Base-by-base conservation (phyloP, 2,113 vertebrate genomes). In the Thinocorus orbignyianus region DNA sequence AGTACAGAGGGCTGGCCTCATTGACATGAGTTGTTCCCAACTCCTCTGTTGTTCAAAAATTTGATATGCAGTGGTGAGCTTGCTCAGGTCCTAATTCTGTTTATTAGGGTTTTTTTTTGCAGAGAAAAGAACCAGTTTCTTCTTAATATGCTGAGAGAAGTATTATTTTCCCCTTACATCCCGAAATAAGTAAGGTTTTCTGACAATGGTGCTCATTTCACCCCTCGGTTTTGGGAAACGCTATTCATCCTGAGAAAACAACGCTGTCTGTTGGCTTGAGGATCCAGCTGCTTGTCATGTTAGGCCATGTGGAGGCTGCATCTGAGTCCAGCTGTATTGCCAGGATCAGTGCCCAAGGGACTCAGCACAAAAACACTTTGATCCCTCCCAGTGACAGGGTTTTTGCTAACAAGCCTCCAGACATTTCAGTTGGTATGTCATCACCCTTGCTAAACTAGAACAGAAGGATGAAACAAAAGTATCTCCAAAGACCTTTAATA, bases 341-440 rank as follows among this genome's bases (percentile, higher is more conserved):
- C 55, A 95, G 96, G 97, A 97, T 97, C 96, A 91, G 91, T 94
- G 97, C 97, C 97, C 96, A 88, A 73, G 97, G 96, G 97, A 98
- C 96, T 82, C 88, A 55, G 88, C 93, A 96, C 95, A 97, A 90
- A 97, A 97, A 46, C 77, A 96, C 95, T 98, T 94, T 98, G 97
- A 98, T 98, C 96, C 97, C 97, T 97, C 95, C 91, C 62, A 82
- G 95, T 94, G 97, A 98, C 98, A 97, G 92, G 83, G 96, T 90
- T 97, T 98, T 97, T 97, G 97, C 98, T 98, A 98, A 98, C 97
- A 98, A 98, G 98, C 96, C 97, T 98, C 97, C 96, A 97, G 98
- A 98, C 97, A 97, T 97, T 97, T 96, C 79, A 95, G 96, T 93
- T 96, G 97, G 97, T 96, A 97, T 98, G 97, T 97, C 97, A 98